These are phyloP conservation scores for Sinohyriopsis cumingii DNA, from an alignment of 2,888 invertebrate species.

Conservation along the genomic window DNA sequence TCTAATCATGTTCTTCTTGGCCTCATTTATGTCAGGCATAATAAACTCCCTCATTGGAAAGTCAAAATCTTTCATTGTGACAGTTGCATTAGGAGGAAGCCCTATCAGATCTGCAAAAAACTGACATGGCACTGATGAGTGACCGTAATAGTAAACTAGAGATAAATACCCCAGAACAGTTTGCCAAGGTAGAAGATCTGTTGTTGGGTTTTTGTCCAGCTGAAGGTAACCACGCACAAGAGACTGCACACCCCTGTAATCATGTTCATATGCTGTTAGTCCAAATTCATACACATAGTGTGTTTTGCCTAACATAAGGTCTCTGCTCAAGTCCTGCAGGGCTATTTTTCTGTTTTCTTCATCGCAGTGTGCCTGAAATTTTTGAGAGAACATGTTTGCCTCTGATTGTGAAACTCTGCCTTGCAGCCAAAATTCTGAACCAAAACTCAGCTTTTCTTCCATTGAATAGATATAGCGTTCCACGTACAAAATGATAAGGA, in stretches of 20 bases:
- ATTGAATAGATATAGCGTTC: conserved; percentile 30
- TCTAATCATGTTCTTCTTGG: conserved; percentile 12
- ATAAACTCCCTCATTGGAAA: conserved; percentile 10
- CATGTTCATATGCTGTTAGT: conserved; percentile 32
- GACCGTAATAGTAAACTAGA: conserved; percentile 19
- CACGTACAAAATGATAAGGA: conserved; percentile 30
- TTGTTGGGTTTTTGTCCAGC: conserved; percentile 10
- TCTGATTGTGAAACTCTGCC: conserved; percentile 30
- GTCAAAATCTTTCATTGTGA: conserved; percentile 7
- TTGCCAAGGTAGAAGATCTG: background rate
- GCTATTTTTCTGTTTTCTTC: conserved; percentile 3
- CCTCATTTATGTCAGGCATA: conserved; percentile 2
- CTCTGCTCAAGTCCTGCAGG: conserved; percentile 13
- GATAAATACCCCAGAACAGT: conserved; percentile 6
- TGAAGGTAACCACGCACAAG: conserved; percentile 38
- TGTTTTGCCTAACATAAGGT: conserved; percentile 8
- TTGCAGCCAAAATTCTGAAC: conserved; percentile 19
- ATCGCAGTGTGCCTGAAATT: conserved; percentile 24
- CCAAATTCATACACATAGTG: conserved; percentile 40
- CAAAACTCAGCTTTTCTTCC: background rate
- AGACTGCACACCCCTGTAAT: conserved; percentile 36
- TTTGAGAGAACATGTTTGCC: conserved; percentile 24
- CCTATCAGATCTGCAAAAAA: conserved; percentile 13
- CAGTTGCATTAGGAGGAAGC: conserved; percentile 9
- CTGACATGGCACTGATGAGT: conserved; percentile 19